These are phyloP conservation scores for Paracentrotus lividus DNA, from an alignment of 53 echinoderm and acorn worm genomes.

Conservation along the genomic window DNA sequence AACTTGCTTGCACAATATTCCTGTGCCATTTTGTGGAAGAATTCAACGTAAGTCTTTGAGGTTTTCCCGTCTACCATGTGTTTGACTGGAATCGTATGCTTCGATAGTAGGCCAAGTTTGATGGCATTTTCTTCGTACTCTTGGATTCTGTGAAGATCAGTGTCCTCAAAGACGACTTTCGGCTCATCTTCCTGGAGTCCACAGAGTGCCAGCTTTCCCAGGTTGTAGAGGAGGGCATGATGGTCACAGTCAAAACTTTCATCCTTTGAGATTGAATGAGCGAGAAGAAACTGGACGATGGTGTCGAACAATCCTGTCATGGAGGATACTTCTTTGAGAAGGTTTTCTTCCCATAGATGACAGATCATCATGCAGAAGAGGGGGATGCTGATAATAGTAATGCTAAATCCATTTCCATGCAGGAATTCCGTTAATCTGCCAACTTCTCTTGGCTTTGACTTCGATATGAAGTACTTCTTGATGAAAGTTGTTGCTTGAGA, in stretches of 20 bases:
- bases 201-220: slow-evolving; percentile 24
- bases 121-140: not conserved
- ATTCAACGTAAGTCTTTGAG: slow-evolving; percentile 48
- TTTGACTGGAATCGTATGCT: slow-evolving; percentile 30
- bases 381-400: slow-evolving; percentile 5
- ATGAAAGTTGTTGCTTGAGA: not conserved
- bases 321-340: slow-evolving; percentile 2
- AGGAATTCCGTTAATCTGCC: not conserved
- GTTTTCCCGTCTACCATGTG: not conserved
- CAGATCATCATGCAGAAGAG: slow-evolving; percentile 60
- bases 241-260: slow-evolving; percentile 45
- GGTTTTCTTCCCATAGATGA: slow-evolving; percentile 54
- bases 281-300: slow-evolving; percentile 37
- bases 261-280: slow-evolving; percentile 42
- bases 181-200: not conserved
- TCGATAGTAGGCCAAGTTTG: slow-evolving; percentile 23
- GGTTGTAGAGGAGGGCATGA: not conserved
- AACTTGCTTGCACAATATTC: slow-evolving; percentile 44
- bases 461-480: slow-evolving; percentile 34
- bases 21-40: slow-evolving; percentile 59
- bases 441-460: slow-evolving; percentile 34
- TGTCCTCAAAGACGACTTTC: slow-evolving; percentile 47
- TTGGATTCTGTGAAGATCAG: not conserved
- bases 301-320: slow-evolving; percentile 27
- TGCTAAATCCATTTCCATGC: not conserved